Percentiles rank a stretch among this genome's conserved stretches.
These are phyloP conservation scores for Choristoneura fumiferana DNA, from an alignment of 1,140 invertebrate genomes.

Conservation along the genomic window DNA sequence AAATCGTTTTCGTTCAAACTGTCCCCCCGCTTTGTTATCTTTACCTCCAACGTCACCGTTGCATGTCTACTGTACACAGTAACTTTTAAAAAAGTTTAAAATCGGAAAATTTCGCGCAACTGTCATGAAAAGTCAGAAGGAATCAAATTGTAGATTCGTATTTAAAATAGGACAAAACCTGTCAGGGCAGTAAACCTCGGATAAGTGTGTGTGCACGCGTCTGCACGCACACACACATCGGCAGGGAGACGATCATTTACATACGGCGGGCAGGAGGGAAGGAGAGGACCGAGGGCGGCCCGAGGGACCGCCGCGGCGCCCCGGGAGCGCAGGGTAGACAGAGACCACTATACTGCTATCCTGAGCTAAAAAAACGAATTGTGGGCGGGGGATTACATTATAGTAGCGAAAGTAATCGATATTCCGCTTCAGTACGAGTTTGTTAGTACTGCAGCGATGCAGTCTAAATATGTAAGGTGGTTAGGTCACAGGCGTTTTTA, in stretches of 20 bases:
- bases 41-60: conserved; percentile 50
- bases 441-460: conserved; percentile 71
- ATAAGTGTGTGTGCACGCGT: conserved; percentile 40
- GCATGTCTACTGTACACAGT: conserved; percentile 44
- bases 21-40: conserved; percentile 61
- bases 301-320: conserved; percentile 42
- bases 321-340: conserved; percentile 50
- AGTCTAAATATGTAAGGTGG: conserved; percentile 63
- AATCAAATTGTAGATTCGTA: conserved; percentile 56
- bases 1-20: conserved; percentile 53
- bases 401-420: conserved; percentile 82
- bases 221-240: conserved; percentile 50
- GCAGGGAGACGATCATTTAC: conserved; percentile 71
- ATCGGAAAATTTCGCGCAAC: conserved; percentile 4
- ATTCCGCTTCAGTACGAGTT: conserved; percentile 76
- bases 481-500: conserved; percentile 38
- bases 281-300: conserved; percentile 61
- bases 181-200: conserved; percentile 74
- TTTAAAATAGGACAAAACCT: conserved; percentile 75
- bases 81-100: conserved; percentile 4
- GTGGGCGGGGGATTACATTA: conserved; percentile 78
- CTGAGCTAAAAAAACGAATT: conserved; percentile 79
- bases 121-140: conserved; percentile 31
- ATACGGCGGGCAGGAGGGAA: conserved; percentile 61
- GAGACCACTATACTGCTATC: conserved; percentile 78